Percentiles rank a stretch among this genome's conserved stretches.
These are phyloP conservation scores for Nomia melanderi DNA, from an alignment of 1,140 invertebrate genomes.

Conservation along the genomic window DNA sequence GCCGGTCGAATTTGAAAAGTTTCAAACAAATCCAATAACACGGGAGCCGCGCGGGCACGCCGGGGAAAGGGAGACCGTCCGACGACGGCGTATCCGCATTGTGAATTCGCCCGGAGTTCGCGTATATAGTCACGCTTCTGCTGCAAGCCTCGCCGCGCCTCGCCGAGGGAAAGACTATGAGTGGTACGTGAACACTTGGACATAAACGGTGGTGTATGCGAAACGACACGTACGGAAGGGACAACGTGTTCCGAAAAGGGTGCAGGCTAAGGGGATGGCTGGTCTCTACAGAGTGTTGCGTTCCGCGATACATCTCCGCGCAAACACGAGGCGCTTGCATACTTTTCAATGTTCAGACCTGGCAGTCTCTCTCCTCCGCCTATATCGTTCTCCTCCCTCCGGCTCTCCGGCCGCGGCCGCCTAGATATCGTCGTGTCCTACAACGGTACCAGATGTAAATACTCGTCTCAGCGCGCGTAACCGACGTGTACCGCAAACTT, in stretches of 20 bases:
- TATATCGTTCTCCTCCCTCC: constrained; percentile 18
- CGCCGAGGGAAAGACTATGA: constrained; percentile 29
- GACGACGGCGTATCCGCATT: constrained; percentile 46
- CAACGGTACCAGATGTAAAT: constrained; percentile 48
- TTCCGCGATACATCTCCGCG: constrained; percentile 14
- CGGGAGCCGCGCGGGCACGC: constrained; percentile 28
- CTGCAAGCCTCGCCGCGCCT: constrained; percentile 15
- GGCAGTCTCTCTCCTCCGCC: background rate
- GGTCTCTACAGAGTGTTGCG: background rate
- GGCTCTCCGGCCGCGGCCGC: background rate
- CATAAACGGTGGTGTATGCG: background rate
- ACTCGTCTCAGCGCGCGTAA: constrained; percentile 22
- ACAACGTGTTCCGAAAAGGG: background rate
- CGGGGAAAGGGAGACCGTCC: background rate
- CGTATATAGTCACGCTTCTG: constrained; percentile 28
- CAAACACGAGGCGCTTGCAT: constrained; percentile 21
- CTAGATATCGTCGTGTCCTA: constrained; percentile 30
- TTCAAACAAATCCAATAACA: constrained; percentile 70
- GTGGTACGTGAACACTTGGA: constrained; percentile 16
- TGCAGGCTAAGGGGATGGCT: no score
- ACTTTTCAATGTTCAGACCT: constrained; percentile 55
- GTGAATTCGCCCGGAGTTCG: constrained; percentile 52
- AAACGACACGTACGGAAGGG: background rate
- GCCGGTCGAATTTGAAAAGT: constrained; percentile 63
- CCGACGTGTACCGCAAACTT: constrained; percentile 47